These are phyloP conservation scores for Parotocinclus haroldoi DNA, from an alignment of 2,797 vertebrate genomes.

Conservation along the genomic window DNA sequence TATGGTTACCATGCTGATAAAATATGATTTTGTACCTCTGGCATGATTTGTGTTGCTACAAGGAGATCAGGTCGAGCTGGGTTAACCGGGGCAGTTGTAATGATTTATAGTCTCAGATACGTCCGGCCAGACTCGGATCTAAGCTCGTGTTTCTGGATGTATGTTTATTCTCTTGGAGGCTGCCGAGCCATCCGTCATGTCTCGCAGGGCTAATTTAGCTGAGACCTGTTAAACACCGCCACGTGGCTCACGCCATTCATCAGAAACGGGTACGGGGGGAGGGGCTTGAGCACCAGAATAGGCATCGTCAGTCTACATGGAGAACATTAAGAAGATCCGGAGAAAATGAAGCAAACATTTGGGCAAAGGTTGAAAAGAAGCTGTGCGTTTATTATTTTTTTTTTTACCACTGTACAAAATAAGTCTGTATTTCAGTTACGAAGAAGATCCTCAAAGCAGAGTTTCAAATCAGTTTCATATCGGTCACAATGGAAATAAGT, in stretches of 20 bases:
- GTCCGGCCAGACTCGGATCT: slow-evolving; percentile 12
- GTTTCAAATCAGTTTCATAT: slow-evolving; percentile 3
- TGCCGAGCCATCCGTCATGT: slow-evolving; percentile 48
- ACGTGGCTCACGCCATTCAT: slow-evolving; percentile 40
- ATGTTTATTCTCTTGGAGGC: slow-evolving; percentile 36
- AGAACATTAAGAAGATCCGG: too few relatives aligned
- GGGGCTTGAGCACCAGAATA: background rate
- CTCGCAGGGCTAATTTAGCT: slow-evolving; percentile 46
- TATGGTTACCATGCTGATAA: too few relatives aligned
- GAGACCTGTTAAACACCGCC: slow-evolving; percentile 47
- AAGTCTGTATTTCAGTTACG: slow-evolving; percentile 19
- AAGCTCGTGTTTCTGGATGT: slow-evolving; percentile 40
- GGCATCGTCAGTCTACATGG: too few relatives aligned
- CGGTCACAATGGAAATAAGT: background rate
- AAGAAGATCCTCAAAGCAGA: slow-evolving; percentile 16
- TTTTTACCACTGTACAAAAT: slow-evolving; percentile 34
- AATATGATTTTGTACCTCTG: too few relatives aligned
- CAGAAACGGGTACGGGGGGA: slow-evolving; percentile 26
- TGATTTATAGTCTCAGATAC: slow-evolving; percentile 35
- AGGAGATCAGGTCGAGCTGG: too few relatives aligned
- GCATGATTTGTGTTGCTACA: too few relatives aligned
- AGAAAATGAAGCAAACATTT: background rate
- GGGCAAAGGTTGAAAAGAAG: slow-evolving; percentile 7
- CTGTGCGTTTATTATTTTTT: slow-evolving; percentile 16
- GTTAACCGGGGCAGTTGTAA: background rate